Evolutionary conservation across 2,113 vertebrate species (phyloP).

Genomic region (Gracilinanus agilis): DNA sequence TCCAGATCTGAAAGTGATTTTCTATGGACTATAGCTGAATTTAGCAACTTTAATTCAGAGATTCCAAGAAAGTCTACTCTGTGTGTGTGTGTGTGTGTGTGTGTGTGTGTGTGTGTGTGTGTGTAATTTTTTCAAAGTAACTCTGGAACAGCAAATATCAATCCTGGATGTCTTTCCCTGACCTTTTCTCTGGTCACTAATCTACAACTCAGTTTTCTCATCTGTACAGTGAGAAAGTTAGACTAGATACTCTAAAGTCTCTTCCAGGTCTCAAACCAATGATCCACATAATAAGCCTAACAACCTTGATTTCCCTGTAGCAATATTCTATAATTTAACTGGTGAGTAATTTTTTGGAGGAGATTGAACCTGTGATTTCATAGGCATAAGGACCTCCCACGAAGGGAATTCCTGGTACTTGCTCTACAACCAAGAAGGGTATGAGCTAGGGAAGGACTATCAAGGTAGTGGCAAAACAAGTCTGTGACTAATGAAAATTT

Average conservation of each 20-base stretch:
- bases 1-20: neutral
- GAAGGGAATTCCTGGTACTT: neutral
- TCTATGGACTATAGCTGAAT: neutral
- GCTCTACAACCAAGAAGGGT: neutral
- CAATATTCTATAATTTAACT: neutral
- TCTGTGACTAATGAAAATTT: neutral
- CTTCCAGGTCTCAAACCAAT: neutral
- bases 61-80: neutral
- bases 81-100: too few relatives aligned
- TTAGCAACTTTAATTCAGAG: neutral
- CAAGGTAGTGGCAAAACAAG: neutral
- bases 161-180: neutral
- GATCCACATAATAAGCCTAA: neutral
- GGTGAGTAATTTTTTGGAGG: neutral
- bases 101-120: too few relatives aligned
- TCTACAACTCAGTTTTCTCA: neutral
- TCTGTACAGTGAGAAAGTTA: neutral
- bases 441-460: neutral
- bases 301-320: neutral
- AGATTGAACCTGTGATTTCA: neutral
- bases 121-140: neutral
- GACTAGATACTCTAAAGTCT: neutral
- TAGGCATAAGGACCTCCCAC: neutral
- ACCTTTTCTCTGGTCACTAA: neutral
- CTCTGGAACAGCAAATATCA: neutral